Evolutionary conservation across 2,113 vertebrate genomes (phyloP).

Genomic region (Lamprologus callipterus): DNA sequence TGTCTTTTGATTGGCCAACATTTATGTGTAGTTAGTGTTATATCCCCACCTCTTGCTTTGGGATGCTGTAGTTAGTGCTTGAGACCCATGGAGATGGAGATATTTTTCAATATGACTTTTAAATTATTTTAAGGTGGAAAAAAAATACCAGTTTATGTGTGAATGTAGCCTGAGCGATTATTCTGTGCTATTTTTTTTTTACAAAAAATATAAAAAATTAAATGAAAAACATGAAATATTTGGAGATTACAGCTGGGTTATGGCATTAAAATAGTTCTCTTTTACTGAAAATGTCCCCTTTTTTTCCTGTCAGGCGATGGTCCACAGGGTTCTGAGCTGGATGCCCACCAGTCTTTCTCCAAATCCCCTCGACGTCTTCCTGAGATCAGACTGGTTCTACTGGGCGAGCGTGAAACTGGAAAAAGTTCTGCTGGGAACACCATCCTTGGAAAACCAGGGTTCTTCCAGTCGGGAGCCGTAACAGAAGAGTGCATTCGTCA

Average conservation of each 20-base stretch:
- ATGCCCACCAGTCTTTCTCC: conserved; percentile 54
- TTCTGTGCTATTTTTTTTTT: background rate
- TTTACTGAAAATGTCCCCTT: background rate
- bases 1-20: background rate
- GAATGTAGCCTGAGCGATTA: background rate
- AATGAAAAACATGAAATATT: background rate
- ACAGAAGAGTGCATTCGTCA: conserved; percentile 65
- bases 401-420: conserved; percentile 72
- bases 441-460: conserved; percentile 31
- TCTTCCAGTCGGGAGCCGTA: conserved; percentile 38
- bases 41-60: background rate
- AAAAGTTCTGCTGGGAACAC: conserved; percentile 67
- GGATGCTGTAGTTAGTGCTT: background rate
- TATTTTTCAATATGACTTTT: background rate
- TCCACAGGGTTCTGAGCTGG: conserved; percentile 35
- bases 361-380: conserved; percentile 51
- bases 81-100: background rate
- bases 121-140: background rate
- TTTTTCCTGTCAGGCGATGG: conserved; percentile 37
- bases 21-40: background rate
- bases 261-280: background rate
- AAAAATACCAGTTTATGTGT: rapidly evolving
- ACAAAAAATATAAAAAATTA: rapidly evolving
- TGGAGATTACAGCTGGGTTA: background rate
- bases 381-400: conserved; percentile 62